phyloP scores from a whole-genome alignment of 2,113 vertebrate species.

The Oreochromis niloticus region DNA sequence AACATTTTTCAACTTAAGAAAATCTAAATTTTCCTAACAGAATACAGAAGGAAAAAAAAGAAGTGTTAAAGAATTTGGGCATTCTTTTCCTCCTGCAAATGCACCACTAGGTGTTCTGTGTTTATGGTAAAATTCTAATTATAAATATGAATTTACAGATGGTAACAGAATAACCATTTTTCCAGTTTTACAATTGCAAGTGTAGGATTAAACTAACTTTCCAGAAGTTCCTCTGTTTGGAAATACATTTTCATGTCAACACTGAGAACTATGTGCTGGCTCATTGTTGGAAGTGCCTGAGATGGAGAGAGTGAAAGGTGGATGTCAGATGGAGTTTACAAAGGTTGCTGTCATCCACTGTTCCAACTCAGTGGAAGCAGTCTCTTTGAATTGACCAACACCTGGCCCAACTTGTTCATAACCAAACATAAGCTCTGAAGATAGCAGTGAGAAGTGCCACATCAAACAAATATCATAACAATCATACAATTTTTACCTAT shows the following conservation, averaged over 20 bases:
- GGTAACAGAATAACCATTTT: neutral
- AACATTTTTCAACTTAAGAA: neutral
- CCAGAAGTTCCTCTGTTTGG: neutral
- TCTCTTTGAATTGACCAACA: neutral
- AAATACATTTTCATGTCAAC: neutral
- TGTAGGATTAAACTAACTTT: neutral
- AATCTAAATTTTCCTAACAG: neutral
- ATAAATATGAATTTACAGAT: neutral
- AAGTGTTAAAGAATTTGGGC: neutral
- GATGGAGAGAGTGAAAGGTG: neutral
- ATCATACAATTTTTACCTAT: neutral
- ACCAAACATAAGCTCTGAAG: neutral
- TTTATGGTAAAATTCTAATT: neutral
- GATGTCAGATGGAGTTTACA: neutral
- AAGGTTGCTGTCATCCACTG: neutral
- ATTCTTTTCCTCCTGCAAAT: neutral
- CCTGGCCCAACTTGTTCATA: neutral
- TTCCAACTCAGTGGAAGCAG: neutral
- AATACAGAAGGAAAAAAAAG: fast-evolving
- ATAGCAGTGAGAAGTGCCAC: neutral
- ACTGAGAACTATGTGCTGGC: neutral
- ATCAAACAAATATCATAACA: neutral
- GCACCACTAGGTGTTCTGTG: neutral
- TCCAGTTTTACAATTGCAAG: neutral
- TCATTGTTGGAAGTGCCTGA: neutral